A percentile compares a stretch with the other conserved stretches of the same genome.
Conservation (phyloP, 2,888 invertebrate genomes). For the Balanococcus diminutus region DNA sequence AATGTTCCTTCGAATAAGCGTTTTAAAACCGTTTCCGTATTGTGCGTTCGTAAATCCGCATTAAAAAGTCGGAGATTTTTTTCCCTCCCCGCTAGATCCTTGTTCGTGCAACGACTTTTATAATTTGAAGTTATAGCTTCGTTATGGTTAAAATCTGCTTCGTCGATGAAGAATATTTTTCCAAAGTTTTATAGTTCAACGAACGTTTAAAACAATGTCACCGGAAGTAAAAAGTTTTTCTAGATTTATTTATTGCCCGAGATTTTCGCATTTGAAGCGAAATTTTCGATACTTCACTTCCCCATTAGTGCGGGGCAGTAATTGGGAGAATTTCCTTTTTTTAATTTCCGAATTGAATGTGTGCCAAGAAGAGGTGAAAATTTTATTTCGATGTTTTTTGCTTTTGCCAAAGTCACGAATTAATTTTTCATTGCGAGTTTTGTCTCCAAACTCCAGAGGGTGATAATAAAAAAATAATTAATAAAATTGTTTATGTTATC, state of each 20-base stretch:
- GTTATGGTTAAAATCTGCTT: background rate
- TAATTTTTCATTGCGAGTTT: background rate
- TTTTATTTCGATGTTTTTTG: background rate
- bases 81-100: background rate
- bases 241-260: background rate
- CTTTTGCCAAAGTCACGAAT: background rate
- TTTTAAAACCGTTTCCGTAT: constrained; percentile 24
- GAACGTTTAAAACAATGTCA: constrained; percentile 23
- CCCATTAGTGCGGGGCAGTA: background rate
- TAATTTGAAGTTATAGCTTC: constrained; percentile 19
- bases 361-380: background rate
- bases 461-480: too few relatives aligned
- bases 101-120: background rate
- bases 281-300: background rate
- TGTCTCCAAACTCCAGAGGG: too few relatives aligned
- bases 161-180: constrained; percentile 20
- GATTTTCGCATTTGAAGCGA: background rate
- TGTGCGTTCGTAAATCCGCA: constrained; percentile 35
- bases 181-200: background rate
- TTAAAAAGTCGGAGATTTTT: constrained; percentile 19
- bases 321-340: background rate
- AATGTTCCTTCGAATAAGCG: constrained; percentile 15
- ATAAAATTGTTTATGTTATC: too few relatives aligned
- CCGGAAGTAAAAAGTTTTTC: background rate
- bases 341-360: background rate